These are phyloP conservation scores for Drepanosiphum platanoidis DNA, from an alignment of 2,888 invertebrate species.

Conservation along the genomic window DNA sequence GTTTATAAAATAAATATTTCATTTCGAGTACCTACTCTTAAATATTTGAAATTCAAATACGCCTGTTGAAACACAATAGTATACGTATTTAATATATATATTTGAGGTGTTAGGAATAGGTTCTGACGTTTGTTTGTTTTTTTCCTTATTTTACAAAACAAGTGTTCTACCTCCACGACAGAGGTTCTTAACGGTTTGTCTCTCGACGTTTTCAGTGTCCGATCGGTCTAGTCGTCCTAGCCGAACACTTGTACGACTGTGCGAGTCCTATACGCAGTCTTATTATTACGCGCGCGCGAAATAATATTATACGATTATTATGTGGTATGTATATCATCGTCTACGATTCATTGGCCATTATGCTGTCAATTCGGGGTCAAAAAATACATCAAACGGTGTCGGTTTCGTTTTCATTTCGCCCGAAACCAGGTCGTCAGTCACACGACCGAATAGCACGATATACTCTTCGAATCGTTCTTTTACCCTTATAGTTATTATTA, in stretches of 20 bases:
- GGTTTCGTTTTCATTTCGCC: constrained; percentile 39
- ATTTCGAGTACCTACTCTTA: background rate
- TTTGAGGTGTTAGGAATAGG: background rate
- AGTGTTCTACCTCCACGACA: too few species aligned
- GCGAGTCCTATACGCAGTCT: background rate
- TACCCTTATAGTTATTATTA: background rate
- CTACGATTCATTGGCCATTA: constrained; percentile 13
- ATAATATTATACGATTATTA: background rate
- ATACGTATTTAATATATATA: too few species aligned
- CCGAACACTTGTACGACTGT: background rate
- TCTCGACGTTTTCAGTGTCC: too few species aligned
- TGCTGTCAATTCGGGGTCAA: constrained; percentile 6
- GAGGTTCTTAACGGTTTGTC: too few species aligned
- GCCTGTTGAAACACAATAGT: constrained; percentile 5
- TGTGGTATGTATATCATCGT: too few species aligned
- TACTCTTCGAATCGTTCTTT: constrained; percentile 11
- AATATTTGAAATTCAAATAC: constrained; percentile 40
- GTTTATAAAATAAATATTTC: constrained; percentile 38
- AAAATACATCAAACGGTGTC: constrained; percentile 4
- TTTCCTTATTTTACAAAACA: constrained; percentile 15
- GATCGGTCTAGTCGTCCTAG: too few species aligned
- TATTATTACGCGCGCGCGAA: too few species aligned
- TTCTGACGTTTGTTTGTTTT: background rate
- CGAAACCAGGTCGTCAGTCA: constrained; percentile 53
- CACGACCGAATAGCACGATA: constrained; percentile 58